phyloP scores from a whole-genome alignment of 2,888 invertebrate species.

The Rhingia rostrata region DNA sequence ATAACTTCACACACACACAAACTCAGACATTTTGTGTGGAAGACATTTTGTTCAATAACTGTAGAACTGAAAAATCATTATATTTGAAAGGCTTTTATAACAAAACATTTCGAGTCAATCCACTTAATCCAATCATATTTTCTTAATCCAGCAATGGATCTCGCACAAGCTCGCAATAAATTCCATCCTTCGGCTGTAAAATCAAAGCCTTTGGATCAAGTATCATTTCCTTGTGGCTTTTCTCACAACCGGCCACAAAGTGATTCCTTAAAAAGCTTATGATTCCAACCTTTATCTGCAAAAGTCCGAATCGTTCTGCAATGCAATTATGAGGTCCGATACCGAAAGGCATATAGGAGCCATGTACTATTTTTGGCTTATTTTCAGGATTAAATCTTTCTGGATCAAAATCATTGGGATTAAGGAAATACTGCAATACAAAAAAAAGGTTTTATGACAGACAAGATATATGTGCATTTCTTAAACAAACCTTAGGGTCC shows the following conservation, averaged over 20 bases:
- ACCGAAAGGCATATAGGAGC: conserved; percentile 76
- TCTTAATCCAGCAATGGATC: conserved; percentile 62
- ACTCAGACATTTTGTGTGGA: too few species aligned
- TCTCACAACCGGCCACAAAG: conserved; percentile 33
- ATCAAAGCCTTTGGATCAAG: conserved; percentile 72
- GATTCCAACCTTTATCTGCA: conserved; percentile 72
- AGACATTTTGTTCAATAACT: too few species aligned
- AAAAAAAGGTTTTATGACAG: too few species aligned
- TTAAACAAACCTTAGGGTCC: conserved; percentile 65
- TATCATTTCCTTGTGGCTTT: conserved; percentile 57
- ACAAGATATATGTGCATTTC: neutral
- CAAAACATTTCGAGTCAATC: too few species aligned
- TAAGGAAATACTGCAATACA: conserved; percentile 67
- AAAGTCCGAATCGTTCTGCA: conserved; percentile 75
- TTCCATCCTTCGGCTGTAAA: conserved; percentile 69
- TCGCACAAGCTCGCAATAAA: conserved; percentile 68
- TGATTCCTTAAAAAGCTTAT: conserved; percentile 74
- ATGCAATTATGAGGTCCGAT: conserved; percentile 76
- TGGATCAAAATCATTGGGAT: conserved; percentile 77
- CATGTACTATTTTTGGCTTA: conserved; percentile 71
- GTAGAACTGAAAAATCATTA: too few species aligned
- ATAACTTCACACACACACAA: too few species aligned
- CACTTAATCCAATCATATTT: neutral
- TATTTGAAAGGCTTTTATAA: too few species aligned
- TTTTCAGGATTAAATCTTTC: conserved; percentile 77